Evolutionary conservation across 1,140 invertebrate genomes (phyloP), one percentile per base, ranked within the genome.

Genomic region (Pachyrhynchus sulphureomaculatus): DNA sequence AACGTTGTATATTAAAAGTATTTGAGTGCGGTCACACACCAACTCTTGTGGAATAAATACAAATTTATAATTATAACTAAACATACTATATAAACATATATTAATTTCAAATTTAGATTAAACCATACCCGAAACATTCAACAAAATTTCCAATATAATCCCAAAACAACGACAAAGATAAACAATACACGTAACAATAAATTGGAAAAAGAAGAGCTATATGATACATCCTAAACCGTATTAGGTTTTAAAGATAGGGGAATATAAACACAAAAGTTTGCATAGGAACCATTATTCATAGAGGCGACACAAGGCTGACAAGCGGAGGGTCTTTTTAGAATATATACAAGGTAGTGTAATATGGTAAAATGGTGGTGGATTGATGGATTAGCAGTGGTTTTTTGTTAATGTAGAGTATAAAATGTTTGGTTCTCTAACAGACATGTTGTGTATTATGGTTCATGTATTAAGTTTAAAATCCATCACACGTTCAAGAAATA

Each of bases 181-280:
- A 29, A 29, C 12, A n/a, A 29, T 29, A 3, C 5, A 29, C 1
- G 12, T 10, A 29, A 26, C 36, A 39, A 39, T 17, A 18, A 39
- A 17, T 17, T 13, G 17, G 36, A 2, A 2, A 13, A 39, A 18
- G 13, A 18, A 9, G 6, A 13, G 13, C 17, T 49, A 34, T 15
- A 32, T n/a, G 15, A 51, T 59, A 51, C 57, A 41, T 24, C 39
- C 32, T 51, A 48, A 59, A 52, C 39, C 58, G 39, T 61, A 53
- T 53, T 52, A 45, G 58, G 33, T 48, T 58, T 58, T 58, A 48
- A 32, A 24, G 47, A 49, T 41, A 61, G 58, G 58, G 57, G 33
- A 51, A 48, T 13, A 61, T 61, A 52, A 61, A 61, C 49, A 61
- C 24, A 53, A 61, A 61, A 61, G 58, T 61, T 61, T 45, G 58